Evolutionary conservation across 2,888 invertebrate species (phyloP).

Genomic region (Eupelmus urozonus): DNA sequence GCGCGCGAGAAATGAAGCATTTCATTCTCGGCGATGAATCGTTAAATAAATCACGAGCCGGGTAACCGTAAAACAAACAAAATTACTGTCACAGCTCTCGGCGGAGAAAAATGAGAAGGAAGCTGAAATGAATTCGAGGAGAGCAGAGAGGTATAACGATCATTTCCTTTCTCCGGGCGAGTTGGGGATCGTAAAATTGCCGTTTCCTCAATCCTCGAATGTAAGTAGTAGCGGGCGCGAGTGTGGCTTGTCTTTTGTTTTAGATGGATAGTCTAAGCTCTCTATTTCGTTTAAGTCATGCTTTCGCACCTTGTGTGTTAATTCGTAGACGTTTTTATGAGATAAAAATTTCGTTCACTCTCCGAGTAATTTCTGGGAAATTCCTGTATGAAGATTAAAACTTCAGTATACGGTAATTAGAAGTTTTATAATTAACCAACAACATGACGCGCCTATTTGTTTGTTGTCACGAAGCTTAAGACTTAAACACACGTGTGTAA

Average conservation of each 20-base stretch:
- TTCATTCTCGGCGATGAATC: slow-evolving; percentile 34
- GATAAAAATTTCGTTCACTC: too few species aligned
- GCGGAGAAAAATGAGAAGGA: not conserved
- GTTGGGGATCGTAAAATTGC: not conserved
- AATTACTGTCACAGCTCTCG: slow-evolving; percentile 15
- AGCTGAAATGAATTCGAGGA: slow-evolving; percentile 20
- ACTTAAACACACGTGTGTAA: too few species aligned
- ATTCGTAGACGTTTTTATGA: too few species aligned
- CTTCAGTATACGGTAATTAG: too few species aligned
- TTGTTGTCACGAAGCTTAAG: too few species aligned
- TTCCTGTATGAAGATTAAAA: too few species aligned
- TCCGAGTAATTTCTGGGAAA: too few species aligned
- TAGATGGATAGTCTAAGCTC: not conserved
- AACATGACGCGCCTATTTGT: too few species aligned
- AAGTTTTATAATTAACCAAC: too few species aligned
- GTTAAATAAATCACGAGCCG: slow-evolving; percentile 38
- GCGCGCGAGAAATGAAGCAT: slow-evolving; percentile 30
- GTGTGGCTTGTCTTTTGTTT: slow-evolving; percentile 13
- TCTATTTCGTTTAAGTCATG: not conserved
- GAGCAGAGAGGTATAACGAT: too few species aligned
- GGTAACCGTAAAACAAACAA: slow-evolving; percentile 44
- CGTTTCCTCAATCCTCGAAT: slow-evolving; percentile 2
- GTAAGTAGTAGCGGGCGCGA: not conserved
- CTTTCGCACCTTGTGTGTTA: too few species aligned
- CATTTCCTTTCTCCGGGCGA: slow-evolving; percentile 23